Evolutionary conservation across 1,140 invertebrate species (phyloP), one percentile per base, ranked within the genome.

Genomic region (Drosophila malerkotliana): DNA sequence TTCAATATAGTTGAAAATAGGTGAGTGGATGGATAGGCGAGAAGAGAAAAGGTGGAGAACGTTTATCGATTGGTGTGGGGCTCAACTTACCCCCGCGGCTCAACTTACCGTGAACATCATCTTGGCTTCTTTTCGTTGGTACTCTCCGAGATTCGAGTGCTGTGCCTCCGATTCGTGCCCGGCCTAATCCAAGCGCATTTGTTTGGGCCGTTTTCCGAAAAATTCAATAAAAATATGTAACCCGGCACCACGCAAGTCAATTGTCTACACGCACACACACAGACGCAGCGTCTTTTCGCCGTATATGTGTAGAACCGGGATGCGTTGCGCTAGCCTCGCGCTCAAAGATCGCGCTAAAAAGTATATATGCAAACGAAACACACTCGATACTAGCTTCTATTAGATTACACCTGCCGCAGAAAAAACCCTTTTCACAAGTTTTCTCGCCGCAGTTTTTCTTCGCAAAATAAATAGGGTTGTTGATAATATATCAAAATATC

Each of bases 31-130:
- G 55, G 14, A 10, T 1, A 49, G 28, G 12, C 9, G 4, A 45
- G 15, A n/a, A 9, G 41, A 18, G n/a, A 41, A 18, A 44, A 4
- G 26, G 45, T 18, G 47, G 48, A 53, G 49, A 24, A 32, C 63
- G 44, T 69, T 69, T 71, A 71, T 71, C 64, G 67, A 71, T 71
- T 71, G 41, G 24, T 26, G 12, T 69, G 66, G 41, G 45, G 62
- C 30, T 21, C 21, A 21, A 21, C 21, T 21, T 34, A 63, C 60
- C 58, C 49, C 48, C 72, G 52, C 56, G 57, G 2, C 7, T 8
- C 9, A 64, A 75, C 90, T 79, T 84, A 91, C 90, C 77, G 90
- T 91, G 85, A 91, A 91, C 90, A 91, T 91, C 90, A 91, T 91
- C 14, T 69, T 69, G 67, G 30, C 34, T 47, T 52, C 26, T 24